phyloP scores from a whole-genome alignment of 2,888 invertebrate species.

The Subacronicta megacephala region DNA sequence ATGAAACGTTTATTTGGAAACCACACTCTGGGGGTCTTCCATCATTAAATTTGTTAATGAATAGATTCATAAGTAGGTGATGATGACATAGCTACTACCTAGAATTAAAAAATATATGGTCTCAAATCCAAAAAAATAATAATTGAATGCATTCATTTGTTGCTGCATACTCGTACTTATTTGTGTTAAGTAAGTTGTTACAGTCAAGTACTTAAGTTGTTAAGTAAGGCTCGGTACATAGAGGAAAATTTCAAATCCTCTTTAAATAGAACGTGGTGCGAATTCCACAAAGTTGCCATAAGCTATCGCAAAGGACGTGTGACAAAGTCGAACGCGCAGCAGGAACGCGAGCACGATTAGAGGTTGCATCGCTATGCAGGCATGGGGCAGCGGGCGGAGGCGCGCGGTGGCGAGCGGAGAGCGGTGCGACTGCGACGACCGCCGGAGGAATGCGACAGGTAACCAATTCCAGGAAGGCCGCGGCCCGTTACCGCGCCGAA shows the following conservation, averaged over 20 bases:
- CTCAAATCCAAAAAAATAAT: too few species aligned
- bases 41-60: too few species aligned
- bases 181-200: too few species aligned
- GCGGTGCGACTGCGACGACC: slow-evolving; percentile 74
- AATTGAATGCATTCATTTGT: background rate
- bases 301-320: slow-evolving; percentile 46
- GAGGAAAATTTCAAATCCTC: slow-evolving; percentile 21
- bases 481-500: slow-evolving; percentile 89
- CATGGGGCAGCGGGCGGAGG: slow-evolving; percentile 42
- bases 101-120: too few species aligned
- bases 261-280: slow-evolving; percentile 35
- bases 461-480: slow-evolving; percentile 89
- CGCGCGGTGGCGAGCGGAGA: slow-evolving; percentile 49
- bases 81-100: too few species aligned
- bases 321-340: slow-evolving; percentile 58
- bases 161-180: slow-evolving; percentile 2
- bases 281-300: slow-evolving; percentile 37
- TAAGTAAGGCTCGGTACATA: too few species aligned
- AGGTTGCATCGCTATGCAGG: slow-evolving; percentile 76
- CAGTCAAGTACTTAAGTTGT: background rate
- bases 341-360: slow-evolving; percentile 68
- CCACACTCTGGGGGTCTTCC: too few species aligned
- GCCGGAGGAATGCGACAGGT: slow-evolving; percentile 88
- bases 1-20: too few species aligned
- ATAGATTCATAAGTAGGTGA: too few species aligned